Percentiles rank a stretch among this genome's conserved stretches.
Conservation (phyloP, 2,888 invertebrate genomes). For the Spialia ferax region DNA sequence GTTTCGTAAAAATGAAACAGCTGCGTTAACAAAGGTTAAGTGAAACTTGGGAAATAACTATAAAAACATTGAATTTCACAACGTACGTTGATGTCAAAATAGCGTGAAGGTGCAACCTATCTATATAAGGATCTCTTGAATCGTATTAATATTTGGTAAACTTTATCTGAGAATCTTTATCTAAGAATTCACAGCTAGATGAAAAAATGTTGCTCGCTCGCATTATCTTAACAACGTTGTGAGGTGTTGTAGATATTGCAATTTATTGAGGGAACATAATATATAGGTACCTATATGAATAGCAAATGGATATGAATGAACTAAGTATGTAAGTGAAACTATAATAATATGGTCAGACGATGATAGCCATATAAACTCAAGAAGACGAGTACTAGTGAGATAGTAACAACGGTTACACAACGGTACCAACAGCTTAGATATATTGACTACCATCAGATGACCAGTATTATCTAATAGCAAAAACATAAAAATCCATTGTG, state of each 20-base stretch:
- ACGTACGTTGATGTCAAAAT: conserved; percentile 23
- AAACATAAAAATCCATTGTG: conserved; percentile 43
- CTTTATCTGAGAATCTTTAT: conserved; percentile 21
- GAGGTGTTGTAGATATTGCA: conserved; percentile 29
- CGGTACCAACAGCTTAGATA: conserved; percentile 45
- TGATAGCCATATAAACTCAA: too few relatives aligned
- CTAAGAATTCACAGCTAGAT: not conserved
- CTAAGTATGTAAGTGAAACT: too few relatives aligned
- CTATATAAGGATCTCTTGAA: conserved; percentile 11
- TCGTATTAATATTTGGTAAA: conserved; percentile 12
- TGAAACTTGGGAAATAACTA: conserved; percentile 30
- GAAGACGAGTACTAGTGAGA: too few relatives aligned
- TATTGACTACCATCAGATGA: conserved; percentile 54
- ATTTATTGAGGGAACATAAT: not conserved
- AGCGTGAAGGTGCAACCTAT: conserved; percentile 11
- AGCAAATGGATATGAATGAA: not conserved
- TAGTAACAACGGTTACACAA: conserved; percentile 54
- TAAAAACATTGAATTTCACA: conserved; percentile 26
- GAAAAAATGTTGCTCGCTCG: conserved; percentile 12
- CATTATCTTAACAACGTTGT: conserved; percentile 40
- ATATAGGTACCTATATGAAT: not conserved
- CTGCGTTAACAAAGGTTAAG: conserved; percentile 36
- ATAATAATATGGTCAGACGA: too few relatives aligned
- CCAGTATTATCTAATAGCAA: conserved; percentile 56
- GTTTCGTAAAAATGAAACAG: conserved; percentile 33